Percentiles rank a stretch among this genome's conserved stretches.
Conservation (phyloP, 1,140 invertebrate genomes). For the Pseudachorutes palmiensis region DNA sequence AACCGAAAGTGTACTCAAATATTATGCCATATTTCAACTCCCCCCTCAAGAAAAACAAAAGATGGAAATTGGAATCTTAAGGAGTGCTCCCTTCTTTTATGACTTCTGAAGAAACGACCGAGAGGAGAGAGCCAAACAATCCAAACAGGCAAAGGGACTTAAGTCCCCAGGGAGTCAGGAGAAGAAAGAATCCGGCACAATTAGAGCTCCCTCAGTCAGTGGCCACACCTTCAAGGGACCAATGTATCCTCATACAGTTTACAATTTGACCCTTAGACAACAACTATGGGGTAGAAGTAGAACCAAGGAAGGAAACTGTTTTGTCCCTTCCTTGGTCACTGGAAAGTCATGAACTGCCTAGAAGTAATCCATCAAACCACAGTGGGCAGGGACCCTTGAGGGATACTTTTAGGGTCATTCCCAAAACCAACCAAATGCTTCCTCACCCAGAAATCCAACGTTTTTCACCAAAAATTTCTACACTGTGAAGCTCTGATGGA, state of each 20-base stretch:
- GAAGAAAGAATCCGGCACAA: slow-evolving; percentile 2
- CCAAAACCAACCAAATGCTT: not conserved
- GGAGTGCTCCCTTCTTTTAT: not conserved
- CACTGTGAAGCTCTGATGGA: not conserved
- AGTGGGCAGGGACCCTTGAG: not conserved
- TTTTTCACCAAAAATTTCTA: not conserved
- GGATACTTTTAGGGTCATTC: not conserved
- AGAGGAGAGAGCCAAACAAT: too few relatives aligned
- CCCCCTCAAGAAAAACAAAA: not conserved
- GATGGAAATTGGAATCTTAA: slow-evolving; percentile 2
- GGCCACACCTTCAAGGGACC: slow-evolving; percentile 1
- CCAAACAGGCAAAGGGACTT: too few relatives aligned
- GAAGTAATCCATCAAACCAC: not conserved
- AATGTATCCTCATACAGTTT: not conserved
- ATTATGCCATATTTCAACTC: slow-evolving; percentile 6
- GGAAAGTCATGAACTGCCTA: not conserved
- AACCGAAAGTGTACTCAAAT: slow-evolving; percentile 1
- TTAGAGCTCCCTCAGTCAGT: not conserved
- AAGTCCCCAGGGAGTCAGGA: not conserved
- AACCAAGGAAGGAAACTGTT: not conserved
- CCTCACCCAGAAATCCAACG: not conserved
- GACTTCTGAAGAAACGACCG: slow-evolving; percentile 10
- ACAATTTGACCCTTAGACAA: not conserved
- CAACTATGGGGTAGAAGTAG: too few relatives aligned
- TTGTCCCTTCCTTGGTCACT: not conserved